phyloP scores from a whole-genome alignment of 2,113 vertebrate genomes.

The Callospermophilus lateralis region DNA sequence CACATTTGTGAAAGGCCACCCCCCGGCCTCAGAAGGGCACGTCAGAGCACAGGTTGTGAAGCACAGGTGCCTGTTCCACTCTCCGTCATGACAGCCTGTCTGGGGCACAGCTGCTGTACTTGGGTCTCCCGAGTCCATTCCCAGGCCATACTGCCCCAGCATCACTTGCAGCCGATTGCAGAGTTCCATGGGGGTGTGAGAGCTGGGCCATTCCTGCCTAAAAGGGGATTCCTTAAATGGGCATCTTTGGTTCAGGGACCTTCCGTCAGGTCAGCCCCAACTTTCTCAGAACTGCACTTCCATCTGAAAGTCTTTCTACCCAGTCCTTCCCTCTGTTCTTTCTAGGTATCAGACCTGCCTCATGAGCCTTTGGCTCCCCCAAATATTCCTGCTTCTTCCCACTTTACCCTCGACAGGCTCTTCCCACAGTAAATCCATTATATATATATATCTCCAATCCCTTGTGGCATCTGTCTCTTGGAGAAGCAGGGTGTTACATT shows the following conservation, averaged over 20 bases:
- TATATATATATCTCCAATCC: neutral
- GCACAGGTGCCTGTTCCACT: neutral
- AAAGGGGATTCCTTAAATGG: neutral
- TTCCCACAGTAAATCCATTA: neutral
- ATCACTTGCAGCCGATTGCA: neutral
- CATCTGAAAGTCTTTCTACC: conserved; percentile 13
- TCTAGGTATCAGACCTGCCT: neutral
- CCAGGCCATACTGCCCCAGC: neutral
- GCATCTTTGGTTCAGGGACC: neutral
- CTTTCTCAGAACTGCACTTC: neutral
- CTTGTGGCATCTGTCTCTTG: neutral
- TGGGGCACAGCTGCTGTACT: neutral
- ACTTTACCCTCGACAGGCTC: neutral
- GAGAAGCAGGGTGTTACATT: neutral
- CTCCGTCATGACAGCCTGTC: neutral
- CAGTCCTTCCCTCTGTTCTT: neutral
- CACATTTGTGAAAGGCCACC: neutral
- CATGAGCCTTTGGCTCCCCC: neutral
- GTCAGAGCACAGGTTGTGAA: neutral
- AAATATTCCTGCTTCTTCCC: neutral
- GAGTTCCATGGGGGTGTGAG: neutral
- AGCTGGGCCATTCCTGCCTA: neutral
- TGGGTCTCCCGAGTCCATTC: neutral
- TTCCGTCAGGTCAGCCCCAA: neutral
- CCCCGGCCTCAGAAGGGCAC: neutral